A percentile compares a stretch with the other conserved stretches of the same genome.
These are phyloP conservation scores for Drosophila atroscutellata DNA, from an alignment of 2,888 invertebrate genomes.

Conservation along the genomic window DNA sequence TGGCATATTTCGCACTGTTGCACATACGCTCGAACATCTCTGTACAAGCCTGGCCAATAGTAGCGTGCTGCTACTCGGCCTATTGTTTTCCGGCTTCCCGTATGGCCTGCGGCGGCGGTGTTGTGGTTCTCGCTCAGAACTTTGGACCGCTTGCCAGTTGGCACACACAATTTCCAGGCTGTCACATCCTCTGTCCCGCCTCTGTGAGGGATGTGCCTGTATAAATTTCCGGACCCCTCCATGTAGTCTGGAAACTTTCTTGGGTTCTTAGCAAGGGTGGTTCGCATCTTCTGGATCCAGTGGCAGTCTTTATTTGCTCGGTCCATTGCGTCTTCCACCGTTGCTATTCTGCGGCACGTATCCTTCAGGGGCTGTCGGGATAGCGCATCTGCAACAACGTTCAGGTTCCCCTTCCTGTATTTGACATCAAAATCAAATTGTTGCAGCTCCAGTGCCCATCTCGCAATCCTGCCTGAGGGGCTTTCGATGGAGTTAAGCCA, in stretches of 20 bases:
- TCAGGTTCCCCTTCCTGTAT: neutral
- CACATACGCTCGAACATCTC: no score
- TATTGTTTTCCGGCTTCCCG: no score
- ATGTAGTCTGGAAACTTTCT: neutral
- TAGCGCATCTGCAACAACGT: neutral
- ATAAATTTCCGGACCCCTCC: neutral
- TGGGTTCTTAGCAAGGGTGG: neutral
- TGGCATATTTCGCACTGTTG: no score
- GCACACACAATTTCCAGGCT: neutral
- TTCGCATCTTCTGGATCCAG: neutral
- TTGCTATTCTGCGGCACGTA: neutral
- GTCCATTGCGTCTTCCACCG: neutral
- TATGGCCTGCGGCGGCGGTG: no score
- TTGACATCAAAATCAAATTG: no score
- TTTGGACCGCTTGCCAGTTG: neutral
- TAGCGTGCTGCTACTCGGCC: no score
- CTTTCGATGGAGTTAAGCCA: no score
- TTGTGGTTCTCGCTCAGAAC: no score
- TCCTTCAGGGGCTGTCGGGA: neutral
- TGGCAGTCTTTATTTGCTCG: no score
- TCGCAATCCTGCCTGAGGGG: no score
- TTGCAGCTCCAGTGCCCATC: no score
- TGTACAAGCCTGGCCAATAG: no score
- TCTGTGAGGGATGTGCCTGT: neutral
- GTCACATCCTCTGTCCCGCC: neutral